Base-by-base conservation (phyloP, 1,140 invertebrate species). In the Asbolus verrucosus region DNA sequence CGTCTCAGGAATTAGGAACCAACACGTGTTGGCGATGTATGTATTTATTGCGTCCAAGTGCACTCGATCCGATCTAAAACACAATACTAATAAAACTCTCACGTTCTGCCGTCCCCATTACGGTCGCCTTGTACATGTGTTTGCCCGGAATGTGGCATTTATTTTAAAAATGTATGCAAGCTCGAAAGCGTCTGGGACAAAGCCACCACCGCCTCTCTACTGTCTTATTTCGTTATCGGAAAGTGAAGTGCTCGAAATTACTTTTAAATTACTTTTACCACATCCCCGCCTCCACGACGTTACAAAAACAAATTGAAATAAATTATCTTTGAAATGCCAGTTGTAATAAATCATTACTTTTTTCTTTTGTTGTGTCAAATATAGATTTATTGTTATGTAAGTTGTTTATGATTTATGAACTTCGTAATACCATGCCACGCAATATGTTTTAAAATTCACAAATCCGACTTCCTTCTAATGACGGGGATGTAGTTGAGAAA, bases 1-100 rank as follows among this genome's bases (percentile, higher is more conserved):
- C n/a, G n/a, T n/a, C n/a, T n/a, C n/a, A n/a, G n/a, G n/a, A n/a
- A n/a, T n/a, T n/a, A n/a, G n/a, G n/a, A n/a, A n/a, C n/a, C n/a
- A n/a, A n/a, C n/a, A n/a, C n/a, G n/a, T n/a, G n/a, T n/a, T n/a
- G n/a, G n/a, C n/a, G n/a, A n/a, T n/a, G n/a, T n/a, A n/a, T n/a
- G n/a, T n/a, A n/a, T n/a, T n/a, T n/a, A n/a, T n/a, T n/a, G n/a
- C n/a, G n/a, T n/a, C n/a, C n/a, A n/a, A n/a, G n/a, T n/a, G n/a
- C n/a, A n/a, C n/a, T n/a, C n/a, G n/a, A n/a, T n/a, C n/a, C 59
- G 27, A 59, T 59, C 50, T 39, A 70, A 73, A 75, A 72, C 70
- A 71, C 71, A 70, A 71, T 70, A 73, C 71, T 65, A 75, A 75
- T 75, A 75, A 75, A 75, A 75, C 68, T 71, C 65, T 71, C 71